Base-by-base conservation (phyloP, 2,113 vertebrate genomes). In the Dolichallabes microphthalmus region DNA sequence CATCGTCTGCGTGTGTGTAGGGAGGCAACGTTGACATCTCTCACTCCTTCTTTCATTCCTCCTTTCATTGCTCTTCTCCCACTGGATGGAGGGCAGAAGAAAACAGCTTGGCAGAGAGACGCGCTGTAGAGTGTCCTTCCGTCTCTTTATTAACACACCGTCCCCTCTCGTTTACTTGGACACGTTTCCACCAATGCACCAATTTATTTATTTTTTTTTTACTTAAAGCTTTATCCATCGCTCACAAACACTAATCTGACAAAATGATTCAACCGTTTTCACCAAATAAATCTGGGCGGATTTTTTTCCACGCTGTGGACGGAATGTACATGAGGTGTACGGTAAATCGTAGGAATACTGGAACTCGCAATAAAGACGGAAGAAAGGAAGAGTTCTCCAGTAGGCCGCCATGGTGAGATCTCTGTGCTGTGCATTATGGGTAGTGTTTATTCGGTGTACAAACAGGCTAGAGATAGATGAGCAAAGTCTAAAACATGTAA, bases 201-300 rank as follows among this genome's bases (percentile, higher is more conserved):
- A n/a, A n/a, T n/a, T n/a, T n/a, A n/a, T n/a, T n/a, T n/a, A n/a
- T n/a, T n/a, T 30, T 27, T 50, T 10, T n/a, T 63, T 27, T 30
- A 13, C 22, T 5, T 63, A 90, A 86, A 66, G 88, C 88, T 91
- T 94, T 93, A 93, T 95, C 93, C 93, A 90, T 85, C 87, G 92
- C 92, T 94, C 93, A 94, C 93, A 93, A 92, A 88, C 87, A 82
- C 90, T 90, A 92, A 92, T 93, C 92, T 93, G 92, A 90, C 91
- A 88, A 89, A 90, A 89, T 93, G 93, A 94, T 94, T 94, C 94
- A 94, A 93, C 92, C 92, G 90, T 91, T 91, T 69, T 92, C 92
- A 92, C 90, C 91, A 91, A 45, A 45, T 45, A 45, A 45, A 89
- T 90, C 93, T 91, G 93, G 92, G 93, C 90, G 92, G 93, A 94